Evolutionary conservation across 2,797 vertebrate species (phyloP), one percentile per base, ranked within the genome.

Genomic region (Nannoperca australis): DNA sequence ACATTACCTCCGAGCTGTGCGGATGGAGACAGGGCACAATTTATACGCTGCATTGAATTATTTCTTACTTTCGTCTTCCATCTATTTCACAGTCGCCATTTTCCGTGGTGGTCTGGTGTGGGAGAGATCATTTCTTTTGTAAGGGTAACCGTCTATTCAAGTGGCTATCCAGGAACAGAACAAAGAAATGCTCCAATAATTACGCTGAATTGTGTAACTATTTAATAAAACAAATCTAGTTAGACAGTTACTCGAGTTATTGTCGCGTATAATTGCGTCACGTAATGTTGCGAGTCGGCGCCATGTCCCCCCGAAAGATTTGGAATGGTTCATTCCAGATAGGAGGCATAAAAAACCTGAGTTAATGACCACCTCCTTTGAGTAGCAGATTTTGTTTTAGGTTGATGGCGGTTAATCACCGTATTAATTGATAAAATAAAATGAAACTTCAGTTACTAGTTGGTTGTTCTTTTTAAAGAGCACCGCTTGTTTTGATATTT

Each of bases 81-180:
- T 95, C 93, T 95, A 96, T 95, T 95, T 93, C 94, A 93, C 94
- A 94, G 95, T 95, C 95, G 95, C 95, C 95, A 96, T 96, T 94
- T 96, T 95, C 95, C 94, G 92, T 94, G 93, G 93, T 95, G 92
- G 92, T 95, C 94, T 94, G 91, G 92, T 93, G 91, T 93, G 93
- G 95, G 89, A 75, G 85, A 87, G 81, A 85, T 86, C 93, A 96
- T 92, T 87, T 89, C 44, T 77, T 81, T 85, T 77, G 53, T 76
- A 74, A 45, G 87, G 91, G 93, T 88, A 86, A 64, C 17, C 47
- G 49, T 49, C 45, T 9, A 34, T 20, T 76, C 13, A 47, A 54
- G 24, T 27, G 17, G 30, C 63, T 32, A 3, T 10, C 54, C 13
- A 0, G 65, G 5, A 30, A 70, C n/a, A 60, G 1, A 61, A 61